Conservation (phyloP, 2,888 invertebrate genomes). For the Salticus scenicus region DNA sequence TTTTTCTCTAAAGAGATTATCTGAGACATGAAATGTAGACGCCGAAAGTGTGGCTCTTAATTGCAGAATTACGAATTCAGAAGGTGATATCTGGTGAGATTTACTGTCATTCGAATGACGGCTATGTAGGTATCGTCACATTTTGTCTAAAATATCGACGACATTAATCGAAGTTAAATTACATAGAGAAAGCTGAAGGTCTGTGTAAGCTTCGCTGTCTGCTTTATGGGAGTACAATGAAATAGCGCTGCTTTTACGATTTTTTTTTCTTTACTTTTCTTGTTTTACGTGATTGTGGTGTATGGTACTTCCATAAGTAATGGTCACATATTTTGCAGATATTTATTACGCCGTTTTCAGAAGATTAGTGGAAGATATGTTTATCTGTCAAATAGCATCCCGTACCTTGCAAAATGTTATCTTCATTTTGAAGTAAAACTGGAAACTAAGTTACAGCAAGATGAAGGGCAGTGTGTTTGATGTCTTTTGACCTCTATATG, state of each 20-base stretch:
- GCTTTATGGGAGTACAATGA: constrained; percentile 24
- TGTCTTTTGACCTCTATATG: not conserved
- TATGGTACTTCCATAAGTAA: not conserved
- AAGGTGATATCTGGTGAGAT: constrained; percentile 34
- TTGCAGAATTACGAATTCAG: constrained; percentile 61
- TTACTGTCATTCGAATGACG: constrained; percentile 21
- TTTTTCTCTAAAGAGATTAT: constrained; percentile 37
- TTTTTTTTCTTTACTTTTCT: too few species aligned
- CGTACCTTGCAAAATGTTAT: not conserved
- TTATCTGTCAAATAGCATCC: constrained; percentile 3
- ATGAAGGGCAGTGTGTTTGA: not conserved
- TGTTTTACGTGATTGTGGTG: not conserved
- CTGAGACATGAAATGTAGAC: constrained; percentile 52
- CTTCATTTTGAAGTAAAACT: not conserved
- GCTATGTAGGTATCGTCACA: constrained; percentile 42
- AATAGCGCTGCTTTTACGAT: not conserved
- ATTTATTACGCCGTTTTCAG: constrained; percentile 10
- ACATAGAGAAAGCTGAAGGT: constrained; percentile 32
- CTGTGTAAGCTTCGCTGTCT: constrained; percentile 31
- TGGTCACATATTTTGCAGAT: constrained; percentile 5
- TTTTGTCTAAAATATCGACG: constrained; percentile 55
- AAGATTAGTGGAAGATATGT: constrained; percentile 8
- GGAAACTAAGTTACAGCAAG: not conserved
- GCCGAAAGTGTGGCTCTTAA: constrained; percentile 51
- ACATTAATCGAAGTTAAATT: constrained; percentile 66